Percentiles rank a stretch among this genome's conserved stretches.
phyloP scores from a whole-genome alignment of 2,797 vertebrate species.

The Enteromius trimaculatus region DNA sequence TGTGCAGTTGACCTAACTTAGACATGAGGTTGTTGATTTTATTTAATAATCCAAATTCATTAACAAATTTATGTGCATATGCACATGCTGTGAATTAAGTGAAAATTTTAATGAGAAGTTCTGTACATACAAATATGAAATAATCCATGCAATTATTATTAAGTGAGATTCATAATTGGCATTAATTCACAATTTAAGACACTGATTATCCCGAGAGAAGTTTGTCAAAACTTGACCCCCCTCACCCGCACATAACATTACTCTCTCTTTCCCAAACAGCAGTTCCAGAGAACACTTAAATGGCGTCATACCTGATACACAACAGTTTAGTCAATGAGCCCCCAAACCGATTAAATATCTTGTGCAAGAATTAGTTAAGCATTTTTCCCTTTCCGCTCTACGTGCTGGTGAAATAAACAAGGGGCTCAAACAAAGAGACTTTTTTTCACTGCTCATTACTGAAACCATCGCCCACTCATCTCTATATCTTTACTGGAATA shows the following conservation, averaged over 20 bases:
- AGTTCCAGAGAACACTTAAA: constrained; percentile 26
- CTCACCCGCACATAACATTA: neutral
- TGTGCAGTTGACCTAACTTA: neutral
- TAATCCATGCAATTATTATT: neutral
- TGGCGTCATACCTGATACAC: constrained; percentile 1
- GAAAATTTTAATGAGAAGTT: neutral
- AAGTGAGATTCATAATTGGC: neutral
- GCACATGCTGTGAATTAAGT: neutral
- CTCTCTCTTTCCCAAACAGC: neutral
- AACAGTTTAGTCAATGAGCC: neutral
- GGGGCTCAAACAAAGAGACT: constrained; percentile 20
- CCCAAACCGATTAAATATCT: neutral
- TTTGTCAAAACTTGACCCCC: neutral
- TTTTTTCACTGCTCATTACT: constrained; percentile 46
- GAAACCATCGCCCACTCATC: constrained; percentile 31
- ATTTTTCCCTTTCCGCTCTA: neutral
- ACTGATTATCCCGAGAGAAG: neutral
- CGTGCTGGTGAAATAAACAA: constrained; percentile 16
- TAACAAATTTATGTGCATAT: neutral
- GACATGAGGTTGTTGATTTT: neutral
- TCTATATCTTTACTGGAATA: constrained; percentile 38
- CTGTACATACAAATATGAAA: neutral
- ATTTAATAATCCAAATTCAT: neutral
- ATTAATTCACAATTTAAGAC: neutral
- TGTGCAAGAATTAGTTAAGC: constrained; percentile 23